A percentile compares a stretch with the other conserved stretches of the same genome.
These are phyloP conservation scores for Chroicocephalus ridibundus DNA, from an alignment of 2,113 vertebrate genomes.

Conservation along the genomic window DNA sequence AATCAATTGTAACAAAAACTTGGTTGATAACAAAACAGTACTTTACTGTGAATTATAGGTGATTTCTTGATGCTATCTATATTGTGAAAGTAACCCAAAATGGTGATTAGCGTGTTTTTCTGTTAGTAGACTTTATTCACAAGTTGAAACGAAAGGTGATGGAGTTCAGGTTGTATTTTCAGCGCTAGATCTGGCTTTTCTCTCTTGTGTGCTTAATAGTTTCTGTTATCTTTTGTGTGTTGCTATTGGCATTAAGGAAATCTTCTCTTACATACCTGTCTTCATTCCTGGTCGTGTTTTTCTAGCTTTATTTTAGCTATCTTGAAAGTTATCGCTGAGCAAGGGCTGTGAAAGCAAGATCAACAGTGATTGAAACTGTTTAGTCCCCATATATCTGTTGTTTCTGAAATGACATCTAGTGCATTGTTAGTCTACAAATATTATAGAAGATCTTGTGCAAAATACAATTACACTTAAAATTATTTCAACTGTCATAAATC, in stretches of 20 bases:
- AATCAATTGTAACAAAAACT: not conserved
- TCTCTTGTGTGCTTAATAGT: not conserved
- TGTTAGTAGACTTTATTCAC: not conserved
- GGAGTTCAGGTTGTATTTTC: not conserved
- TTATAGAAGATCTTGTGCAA: not conserved
- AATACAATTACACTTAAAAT: not conserved
- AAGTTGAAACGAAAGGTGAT: not conserved
- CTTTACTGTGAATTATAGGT: not conserved
- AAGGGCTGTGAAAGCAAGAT: not conserved
- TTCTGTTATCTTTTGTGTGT: not conserved
- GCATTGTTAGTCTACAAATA: not conserved
- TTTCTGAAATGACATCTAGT: not conserved
- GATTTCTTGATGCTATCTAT: not conserved
- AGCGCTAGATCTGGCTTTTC: not conserved
- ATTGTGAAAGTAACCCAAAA: not conserved
- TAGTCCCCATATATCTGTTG: not conserved
- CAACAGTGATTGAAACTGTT: not conserved
- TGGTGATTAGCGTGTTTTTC: not conserved
- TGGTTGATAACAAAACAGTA: not conserved
- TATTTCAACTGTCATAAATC: not conserved
- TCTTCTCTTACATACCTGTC: not conserved
- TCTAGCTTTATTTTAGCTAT: not conserved
- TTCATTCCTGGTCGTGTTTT: not conserved
- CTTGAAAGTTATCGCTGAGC: not conserved
- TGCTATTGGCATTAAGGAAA: not conserved